phyloP scores from a whole-genome alignment of 2,888 invertebrate genomes.

The Rotaria macrura region DNA sequence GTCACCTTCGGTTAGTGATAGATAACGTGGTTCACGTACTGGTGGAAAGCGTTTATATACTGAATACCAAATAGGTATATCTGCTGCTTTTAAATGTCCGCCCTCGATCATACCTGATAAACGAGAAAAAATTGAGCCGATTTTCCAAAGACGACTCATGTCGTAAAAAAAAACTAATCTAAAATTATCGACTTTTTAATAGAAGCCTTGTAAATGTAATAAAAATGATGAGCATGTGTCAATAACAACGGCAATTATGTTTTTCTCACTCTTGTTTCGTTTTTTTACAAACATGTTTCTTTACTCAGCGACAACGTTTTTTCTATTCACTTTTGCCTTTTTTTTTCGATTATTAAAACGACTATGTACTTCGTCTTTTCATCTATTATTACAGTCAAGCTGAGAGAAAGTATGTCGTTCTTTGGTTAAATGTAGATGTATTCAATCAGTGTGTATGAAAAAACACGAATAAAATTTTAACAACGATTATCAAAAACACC shows the following conservation, averaged over 20 bases:
- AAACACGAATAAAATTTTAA: background rate
- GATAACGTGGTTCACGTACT: background rate
- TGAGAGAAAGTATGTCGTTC: background rate
- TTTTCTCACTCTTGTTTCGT: background rate
- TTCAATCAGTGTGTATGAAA: background rate
- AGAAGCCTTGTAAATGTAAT: background rate
- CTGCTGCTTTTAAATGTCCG: background rate
- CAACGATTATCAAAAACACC: background rate
- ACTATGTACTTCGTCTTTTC: background rate
- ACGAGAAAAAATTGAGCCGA: slow-evolving; percentile 15
- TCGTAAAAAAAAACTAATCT: background rate
- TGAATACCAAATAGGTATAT: background rate
- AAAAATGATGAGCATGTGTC: background rate
- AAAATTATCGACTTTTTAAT: background rate
- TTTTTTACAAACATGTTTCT: background rate
- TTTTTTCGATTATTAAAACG: background rate
- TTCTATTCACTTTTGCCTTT: background rate
- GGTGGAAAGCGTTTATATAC: slow-evolving; percentile 20
- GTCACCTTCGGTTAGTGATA: background rate
- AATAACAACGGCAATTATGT: background rate
- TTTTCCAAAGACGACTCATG: background rate
- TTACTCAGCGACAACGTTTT: background rate
- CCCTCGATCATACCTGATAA: background rate
- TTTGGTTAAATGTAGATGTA: background rate
- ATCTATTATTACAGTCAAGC: background rate